These are phyloP conservation scores for Falcaria lacertinaria DNA, from an alignment of 2,888 invertebrate genomes.

Conservation along the genomic window DNA sequence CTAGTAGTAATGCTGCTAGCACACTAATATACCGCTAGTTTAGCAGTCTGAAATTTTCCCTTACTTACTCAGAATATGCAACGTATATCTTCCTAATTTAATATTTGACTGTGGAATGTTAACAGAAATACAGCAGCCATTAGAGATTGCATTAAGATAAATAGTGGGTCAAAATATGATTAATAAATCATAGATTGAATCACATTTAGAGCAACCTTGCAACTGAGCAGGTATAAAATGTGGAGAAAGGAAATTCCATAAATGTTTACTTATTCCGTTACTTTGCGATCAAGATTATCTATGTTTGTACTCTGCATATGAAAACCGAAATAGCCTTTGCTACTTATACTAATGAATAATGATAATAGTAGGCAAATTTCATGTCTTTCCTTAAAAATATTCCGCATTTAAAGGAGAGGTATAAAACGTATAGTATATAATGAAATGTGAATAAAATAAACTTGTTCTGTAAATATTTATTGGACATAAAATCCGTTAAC, in stretches of 20 bases:
- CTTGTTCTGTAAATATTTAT: background rate
- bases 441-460: background rate
- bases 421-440: background rate
- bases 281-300: background rate
- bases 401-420: too few species aligned
- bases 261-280: constrained; percentile 35
- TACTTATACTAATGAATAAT: too few species aligned
- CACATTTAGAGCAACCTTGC: constrained; percentile 44
- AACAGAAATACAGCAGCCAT: background rate
- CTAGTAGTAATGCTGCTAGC: too few species aligned
- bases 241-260: constrained; percentile 57
- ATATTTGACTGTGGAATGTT: constrained; percentile 1
- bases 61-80: constrained; percentile 1
- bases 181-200: constrained; percentile 32
- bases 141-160: constrained; percentile 16
- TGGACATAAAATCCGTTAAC: background rate
- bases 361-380: too few species aligned
- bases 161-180: constrained; percentile 24
- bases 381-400: too few species aligned
- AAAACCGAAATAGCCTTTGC: too few species aligned
- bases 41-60: too few species aligned
- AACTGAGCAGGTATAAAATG: constrained; percentile 30
- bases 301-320: too few species aligned
- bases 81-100: constrained; percentile 6
- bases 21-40: too few species aligned